Evolutionary conservation across 1,140 invertebrate genomes (phyloP).

Genomic region (Megathymus violae): DNA sequence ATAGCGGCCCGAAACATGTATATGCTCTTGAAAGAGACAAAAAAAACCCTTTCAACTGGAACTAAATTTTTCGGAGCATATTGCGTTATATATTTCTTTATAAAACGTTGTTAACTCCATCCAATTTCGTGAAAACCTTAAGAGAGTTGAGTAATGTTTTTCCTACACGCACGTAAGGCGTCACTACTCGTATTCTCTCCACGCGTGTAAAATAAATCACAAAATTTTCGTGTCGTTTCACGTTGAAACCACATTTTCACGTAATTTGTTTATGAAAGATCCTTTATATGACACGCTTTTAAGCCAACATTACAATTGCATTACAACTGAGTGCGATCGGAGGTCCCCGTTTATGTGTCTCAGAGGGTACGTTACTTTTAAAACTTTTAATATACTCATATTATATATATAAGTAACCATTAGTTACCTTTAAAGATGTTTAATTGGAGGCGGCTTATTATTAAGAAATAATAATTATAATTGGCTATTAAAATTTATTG

Average conservation of each 20-base stretch:
- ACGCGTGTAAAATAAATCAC: slow-evolving; percentile 24
- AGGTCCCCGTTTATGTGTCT: background rate
- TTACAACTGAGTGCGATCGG: no score
- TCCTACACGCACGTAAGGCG: slow-evolving; percentile 20
- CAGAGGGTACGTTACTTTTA: background rate
- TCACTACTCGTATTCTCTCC: slow-evolving; percentile 8
- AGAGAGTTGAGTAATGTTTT: slow-evolving; percentile 22
- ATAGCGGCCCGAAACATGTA: no score
- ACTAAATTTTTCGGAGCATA: background rate
- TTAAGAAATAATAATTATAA: no score
- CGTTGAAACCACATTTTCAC: slow-evolving; percentile 13
- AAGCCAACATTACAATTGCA: no score
- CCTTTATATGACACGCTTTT: slow-evolving; percentile 7
- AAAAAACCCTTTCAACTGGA: no score
- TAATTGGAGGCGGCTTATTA: no score
- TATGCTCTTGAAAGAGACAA: no score
- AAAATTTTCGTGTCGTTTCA: slow-evolving; percentile 12
- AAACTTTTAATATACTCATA: no score
- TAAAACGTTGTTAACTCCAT: slow-evolving; percentile 22
- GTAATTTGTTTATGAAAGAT: background rate
- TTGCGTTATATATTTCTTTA: background rate
- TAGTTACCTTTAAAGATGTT: no score
- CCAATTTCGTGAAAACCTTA: slow-evolving; percentile 27
- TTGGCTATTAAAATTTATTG: no score
- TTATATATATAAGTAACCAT: no score